Percentiles rank a stretch among this genome's conserved stretches.
These are phyloP conservation scores for Melitaea cinxia DNA, from an alignment of 1,140 invertebrate genomes.

Conservation along the genomic window DNA sequence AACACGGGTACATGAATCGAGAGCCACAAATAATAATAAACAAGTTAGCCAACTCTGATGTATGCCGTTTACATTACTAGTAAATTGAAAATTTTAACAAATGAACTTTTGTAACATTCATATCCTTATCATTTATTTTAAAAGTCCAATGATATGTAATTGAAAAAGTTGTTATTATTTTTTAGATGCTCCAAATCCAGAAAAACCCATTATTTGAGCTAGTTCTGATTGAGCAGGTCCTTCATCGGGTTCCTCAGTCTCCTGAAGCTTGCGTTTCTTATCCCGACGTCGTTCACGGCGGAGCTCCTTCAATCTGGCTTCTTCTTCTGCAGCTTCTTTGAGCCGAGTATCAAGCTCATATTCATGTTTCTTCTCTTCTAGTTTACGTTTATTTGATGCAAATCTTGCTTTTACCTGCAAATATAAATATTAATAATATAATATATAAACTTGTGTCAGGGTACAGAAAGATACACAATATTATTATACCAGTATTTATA, in stretches of 20 bases:
- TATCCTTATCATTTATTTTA: neutral
- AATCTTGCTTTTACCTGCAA: slow-evolving; percentile 94
- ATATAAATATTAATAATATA: slow-evolving; percentile 12
- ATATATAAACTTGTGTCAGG: too few species aligned
- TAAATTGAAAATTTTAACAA: too few species aligned
- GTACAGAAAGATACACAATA: too few species aligned
- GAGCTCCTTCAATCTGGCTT: slow-evolving; percentile 96
- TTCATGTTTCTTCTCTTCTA: slow-evolving; percentile 97
- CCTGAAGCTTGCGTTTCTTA: slow-evolving; percentile 92
- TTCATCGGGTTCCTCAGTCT: slow-evolving; percentile 84
- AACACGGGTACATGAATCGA: too few species aligned
- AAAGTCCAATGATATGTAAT: neutral
- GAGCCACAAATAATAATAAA: too few species aligned
- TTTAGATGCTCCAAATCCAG: slow-evolving; percentile 96
- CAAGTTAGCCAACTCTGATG: too few species aligned
- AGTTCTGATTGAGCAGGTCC: slow-evolving; percentile 90
- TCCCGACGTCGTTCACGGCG: slow-evolving; percentile 95
- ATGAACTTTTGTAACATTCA: too few species aligned
- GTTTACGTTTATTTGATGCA: slow-evolving; percentile 95
- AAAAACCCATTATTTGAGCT: slow-evolving; percentile 98
- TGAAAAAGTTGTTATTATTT: slow-evolving; percentile 76
- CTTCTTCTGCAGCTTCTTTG: slow-evolving; percentile 97
- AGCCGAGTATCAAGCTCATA: slow-evolving; percentile 96
- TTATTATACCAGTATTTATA: too few species aligned
- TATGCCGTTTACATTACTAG: too few species aligned